Evolutionary conservation across 2,797 vertebrate species (phyloP).

Genomic region (Cynodonichthys magdalenae): DNA sequence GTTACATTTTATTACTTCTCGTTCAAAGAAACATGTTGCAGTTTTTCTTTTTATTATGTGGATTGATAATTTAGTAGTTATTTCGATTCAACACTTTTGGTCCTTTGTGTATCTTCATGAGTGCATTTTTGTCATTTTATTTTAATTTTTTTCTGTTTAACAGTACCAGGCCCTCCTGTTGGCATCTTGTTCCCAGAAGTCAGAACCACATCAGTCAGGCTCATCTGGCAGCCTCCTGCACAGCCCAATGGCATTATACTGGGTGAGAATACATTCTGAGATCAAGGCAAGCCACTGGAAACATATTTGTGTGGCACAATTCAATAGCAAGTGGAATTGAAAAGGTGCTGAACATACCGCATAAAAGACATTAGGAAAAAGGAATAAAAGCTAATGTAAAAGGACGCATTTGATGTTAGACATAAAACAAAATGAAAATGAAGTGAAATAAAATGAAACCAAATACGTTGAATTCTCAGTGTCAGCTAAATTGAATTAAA

Average conservation of each 20-base stretch:
- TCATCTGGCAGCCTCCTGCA: slow-evolving; percentile 94
- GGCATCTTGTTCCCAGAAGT: slow-evolving; percentile 98
- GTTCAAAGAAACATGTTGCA: neutral
- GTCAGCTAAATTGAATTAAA: neutral
- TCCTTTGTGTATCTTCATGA: neutral
- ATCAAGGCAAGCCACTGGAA: neutral
- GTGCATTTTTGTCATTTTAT: neutral
- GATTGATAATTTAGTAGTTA: neutral
- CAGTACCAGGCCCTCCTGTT: slow-evolving; percentile 93
- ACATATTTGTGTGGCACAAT: slow-evolving; percentile 12
- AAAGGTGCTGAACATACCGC: neutral
- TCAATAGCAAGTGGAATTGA: neutral
- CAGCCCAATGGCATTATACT: slow-evolving; percentile 95
- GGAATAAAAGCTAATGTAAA: slow-evolving; percentile 3
- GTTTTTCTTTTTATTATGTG: slow-evolving; percentile 1
- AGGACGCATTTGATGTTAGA: slow-evolving; percentile 11
- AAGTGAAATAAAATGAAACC: neutral
- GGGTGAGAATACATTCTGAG: slow-evolving; percentile 78
- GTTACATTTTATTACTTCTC: slow-evolving; percentile 5
- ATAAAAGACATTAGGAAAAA: slow-evolving; percentile 9
- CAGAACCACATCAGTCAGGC: slow-evolving; percentile 89
- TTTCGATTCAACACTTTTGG: neutral
- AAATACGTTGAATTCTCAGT: neutral
- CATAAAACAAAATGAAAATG: slow-evolving; percentile 2
- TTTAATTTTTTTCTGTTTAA: neutral